These are phyloP conservation scores for Erebia epiphron DNA, from an alignment of 2,888 invertebrate genomes.

Conservation along the genomic window DNA sequence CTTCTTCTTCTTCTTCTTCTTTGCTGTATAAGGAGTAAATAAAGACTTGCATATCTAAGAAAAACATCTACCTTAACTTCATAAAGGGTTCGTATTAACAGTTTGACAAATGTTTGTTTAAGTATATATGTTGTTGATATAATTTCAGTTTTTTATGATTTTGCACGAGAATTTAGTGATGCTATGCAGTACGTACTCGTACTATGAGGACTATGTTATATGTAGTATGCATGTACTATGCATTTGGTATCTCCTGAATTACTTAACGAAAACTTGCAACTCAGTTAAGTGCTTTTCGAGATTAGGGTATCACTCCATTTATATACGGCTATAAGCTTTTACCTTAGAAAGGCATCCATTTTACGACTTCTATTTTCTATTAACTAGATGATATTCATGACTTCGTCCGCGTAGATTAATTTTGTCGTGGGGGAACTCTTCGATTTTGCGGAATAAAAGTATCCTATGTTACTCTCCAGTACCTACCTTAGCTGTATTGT, in stretches of 20 bases:
- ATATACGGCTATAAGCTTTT: neutral
- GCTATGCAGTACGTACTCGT: neutral
- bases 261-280: slow-evolving; percentile 18
- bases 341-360: neutral
- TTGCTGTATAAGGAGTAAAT: too few relatives aligned
- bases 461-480: neutral
- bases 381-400: neutral
- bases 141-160: neutral
- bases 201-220: too few relatives aligned
- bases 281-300: slow-evolving; percentile 14
- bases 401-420: neutral
- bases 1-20: too few relatives aligned
- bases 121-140: too few relatives aligned
- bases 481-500: neutral
- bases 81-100: too few relatives aligned
- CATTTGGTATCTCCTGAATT: slow-evolving; percentile 19
- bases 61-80: too few relatives aligned
- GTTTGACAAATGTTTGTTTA: too few relatives aligned
- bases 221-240: neutral
- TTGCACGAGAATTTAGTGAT: neutral
- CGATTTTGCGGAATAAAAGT: neutral
- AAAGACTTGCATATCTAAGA: too few relatives aligned
- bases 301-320: slow-evolving; percentile 11
- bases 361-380: neutral
- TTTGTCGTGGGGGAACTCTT: too few relatives aligned